Evolutionary conservation across 1,140 invertebrate species (phyloP).

Genomic region (Drosophila nebulosa): DNA sequence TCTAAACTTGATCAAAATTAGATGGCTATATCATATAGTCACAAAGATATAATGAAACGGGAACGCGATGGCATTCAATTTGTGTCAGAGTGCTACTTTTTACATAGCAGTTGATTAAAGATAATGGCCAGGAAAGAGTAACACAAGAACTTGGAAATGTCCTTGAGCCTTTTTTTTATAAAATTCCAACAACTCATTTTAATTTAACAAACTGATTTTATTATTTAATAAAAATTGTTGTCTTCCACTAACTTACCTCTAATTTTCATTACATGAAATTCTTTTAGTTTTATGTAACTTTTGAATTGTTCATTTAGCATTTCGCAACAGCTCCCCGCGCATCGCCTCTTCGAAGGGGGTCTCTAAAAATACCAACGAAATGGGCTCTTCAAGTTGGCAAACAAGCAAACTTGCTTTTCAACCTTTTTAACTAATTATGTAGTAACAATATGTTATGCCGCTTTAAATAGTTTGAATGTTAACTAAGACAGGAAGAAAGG

Average conservation of each 20-base stretch:
- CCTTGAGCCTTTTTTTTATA: too few relatives aligned
- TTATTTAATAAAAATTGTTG: neutral
- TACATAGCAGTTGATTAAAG: too few relatives aligned
- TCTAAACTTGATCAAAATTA: too few relatives aligned
- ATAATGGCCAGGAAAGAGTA: too few relatives aligned
- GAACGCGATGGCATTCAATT: too few relatives aligned
- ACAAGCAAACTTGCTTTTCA: neutral
- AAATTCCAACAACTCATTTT: too few relatives aligned
- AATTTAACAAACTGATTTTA: too few relatives aligned
- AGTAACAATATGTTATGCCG: slow-evolving; percentile 5
- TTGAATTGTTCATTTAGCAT: neutral
- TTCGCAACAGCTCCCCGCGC: neutral
- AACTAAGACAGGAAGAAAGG: neutral
- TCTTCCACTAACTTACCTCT: neutral
- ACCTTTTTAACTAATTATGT: slow-evolving; percentile 32
- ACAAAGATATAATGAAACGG: too few relatives aligned
- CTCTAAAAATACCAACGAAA: neutral
- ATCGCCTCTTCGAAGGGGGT: neutral
- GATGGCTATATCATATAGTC: too few relatives aligned
- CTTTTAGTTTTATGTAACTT: neutral
- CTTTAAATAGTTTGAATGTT: slow-evolving; percentile 18
- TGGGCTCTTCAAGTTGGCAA: neutral
- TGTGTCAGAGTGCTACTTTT: too few relatives aligned
- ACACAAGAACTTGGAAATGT: too few relatives aligned
- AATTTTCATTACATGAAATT: neutral